Percentiles rank a stretch among this genome's conserved stretches.
phyloP scores from a whole-genome alignment of 37 sponge, comb jelly and placozoan species.

The Haliclona indistincta region DNA sequence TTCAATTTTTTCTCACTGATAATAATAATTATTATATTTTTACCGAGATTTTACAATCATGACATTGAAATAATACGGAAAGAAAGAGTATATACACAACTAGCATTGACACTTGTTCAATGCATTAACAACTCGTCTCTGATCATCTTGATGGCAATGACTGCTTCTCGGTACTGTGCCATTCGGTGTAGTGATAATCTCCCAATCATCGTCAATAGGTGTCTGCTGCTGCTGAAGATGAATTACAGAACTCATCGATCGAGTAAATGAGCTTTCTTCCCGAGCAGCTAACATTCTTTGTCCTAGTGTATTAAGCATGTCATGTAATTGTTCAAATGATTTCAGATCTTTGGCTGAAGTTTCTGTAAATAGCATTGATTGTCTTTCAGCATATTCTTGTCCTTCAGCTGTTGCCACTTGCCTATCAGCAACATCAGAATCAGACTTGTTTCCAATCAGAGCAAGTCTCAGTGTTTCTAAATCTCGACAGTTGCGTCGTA shows the following conservation, averaged over 20 bases:
- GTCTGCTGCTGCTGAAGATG: no score
- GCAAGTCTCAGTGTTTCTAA: slow-evolving; percentile 38
- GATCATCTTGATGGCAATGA: no score
- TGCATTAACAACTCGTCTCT: no score
- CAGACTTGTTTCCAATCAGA: slow-evolving; percentile 73
- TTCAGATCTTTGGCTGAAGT: slow-evolving; percentile 30
- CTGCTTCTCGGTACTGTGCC: no score
- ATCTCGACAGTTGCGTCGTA: slow-evolving; percentile 33
- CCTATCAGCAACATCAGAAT: slow-evolving; percentile 20
- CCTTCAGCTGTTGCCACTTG: slow-evolving; percentile 37
- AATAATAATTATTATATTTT: no score
- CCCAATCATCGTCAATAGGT: no score
- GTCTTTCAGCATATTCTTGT: slow-evolving; percentile 21
- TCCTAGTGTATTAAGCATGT: slow-evolving; percentile 14
- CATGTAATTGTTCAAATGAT: slow-evolving; percentile 7
- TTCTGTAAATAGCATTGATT: slow-evolving; percentile 44
- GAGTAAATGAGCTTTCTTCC: slow-evolving; percentile 33
- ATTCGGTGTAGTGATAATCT: no score
- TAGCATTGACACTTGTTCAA: no score
- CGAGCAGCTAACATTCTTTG: slow-evolving; percentile 21
- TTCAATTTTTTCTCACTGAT: no score
- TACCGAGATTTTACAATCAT: no score
- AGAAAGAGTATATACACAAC: no score
- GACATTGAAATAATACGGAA: no score
- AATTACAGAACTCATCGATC: neutral